These are phyloP conservation scores for Ptyas mucosa DNA, from an alignment of 2,113 vertebrate species.

Conservation along the genomic window DNA sequence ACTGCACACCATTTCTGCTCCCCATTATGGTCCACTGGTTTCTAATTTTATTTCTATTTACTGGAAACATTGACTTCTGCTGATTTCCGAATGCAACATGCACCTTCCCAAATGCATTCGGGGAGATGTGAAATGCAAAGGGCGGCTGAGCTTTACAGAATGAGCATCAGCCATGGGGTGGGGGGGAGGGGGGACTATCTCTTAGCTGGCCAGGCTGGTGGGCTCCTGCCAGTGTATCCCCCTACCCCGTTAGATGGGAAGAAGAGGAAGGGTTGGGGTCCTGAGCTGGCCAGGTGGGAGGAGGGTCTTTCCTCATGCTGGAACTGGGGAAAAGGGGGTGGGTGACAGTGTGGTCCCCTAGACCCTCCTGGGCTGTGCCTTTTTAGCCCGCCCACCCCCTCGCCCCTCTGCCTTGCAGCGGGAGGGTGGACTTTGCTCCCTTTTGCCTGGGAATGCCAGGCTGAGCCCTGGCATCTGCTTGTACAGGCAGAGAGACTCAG, in stretches of 20 bases:
- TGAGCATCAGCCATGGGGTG: background rate
- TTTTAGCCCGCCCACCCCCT: background rate
- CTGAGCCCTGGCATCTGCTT: background rate
- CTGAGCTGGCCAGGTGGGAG: background rate
- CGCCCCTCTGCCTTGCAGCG: background rate
- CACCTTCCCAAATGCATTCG: background rate
- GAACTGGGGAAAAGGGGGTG: no score
- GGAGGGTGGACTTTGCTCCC: background rate
- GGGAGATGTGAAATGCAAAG: background rate
- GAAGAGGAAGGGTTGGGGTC: background rate
- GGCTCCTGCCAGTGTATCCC: background rate
- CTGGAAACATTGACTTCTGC: background rate
- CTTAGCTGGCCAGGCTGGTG: background rate
- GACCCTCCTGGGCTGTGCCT: background rate
- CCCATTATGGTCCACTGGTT: background rate
- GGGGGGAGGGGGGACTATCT: background rate
- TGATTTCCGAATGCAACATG: background rate
- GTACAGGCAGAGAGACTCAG: background rate
- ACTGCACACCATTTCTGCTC: background rate
- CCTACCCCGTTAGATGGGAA: background rate
- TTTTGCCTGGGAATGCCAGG: background rate
- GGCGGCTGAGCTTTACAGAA: background rate
- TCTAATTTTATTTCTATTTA: background rate
- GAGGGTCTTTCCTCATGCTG: no score
- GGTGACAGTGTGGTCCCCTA: background rate